These are phyloP conservation scores for Struthidea cinerea DNA, from an alignment of 2,113 vertebrate species.

Conservation along the genomic window DNA sequence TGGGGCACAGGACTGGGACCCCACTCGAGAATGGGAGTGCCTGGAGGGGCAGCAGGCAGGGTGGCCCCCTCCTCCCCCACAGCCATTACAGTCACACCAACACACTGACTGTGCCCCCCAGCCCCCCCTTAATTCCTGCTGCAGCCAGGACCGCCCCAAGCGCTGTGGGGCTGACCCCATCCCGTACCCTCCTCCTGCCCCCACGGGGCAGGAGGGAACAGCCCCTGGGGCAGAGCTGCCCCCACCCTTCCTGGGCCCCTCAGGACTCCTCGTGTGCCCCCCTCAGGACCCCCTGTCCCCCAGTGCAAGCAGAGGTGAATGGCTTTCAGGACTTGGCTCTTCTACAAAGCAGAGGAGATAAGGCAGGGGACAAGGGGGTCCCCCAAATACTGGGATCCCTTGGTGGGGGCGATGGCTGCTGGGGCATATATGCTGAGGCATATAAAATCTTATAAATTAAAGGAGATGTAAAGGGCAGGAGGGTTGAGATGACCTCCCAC, in stretches of 20 bases:
- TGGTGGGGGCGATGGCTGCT: not conserved
- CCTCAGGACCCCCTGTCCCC: too few relatives aligned
- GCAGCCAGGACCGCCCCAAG: not conserved
- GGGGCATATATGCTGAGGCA: not conserved
- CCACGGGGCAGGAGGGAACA: not conserved
- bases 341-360: not conserved
- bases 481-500: not conserved
- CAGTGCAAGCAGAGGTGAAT: not conserved
- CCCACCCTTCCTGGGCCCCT: not conserved
- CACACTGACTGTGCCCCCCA: not conserved
- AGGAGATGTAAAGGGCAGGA: not conserved
- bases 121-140: not conserved
- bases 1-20: not conserved
- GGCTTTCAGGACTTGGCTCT: not conserved
- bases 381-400: not conserved
- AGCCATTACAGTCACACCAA: not conserved
- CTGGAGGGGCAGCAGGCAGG: not conserved
- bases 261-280: not conserved
- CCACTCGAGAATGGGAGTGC: not conserved
- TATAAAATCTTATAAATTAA: conserved; percentile 6
- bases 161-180: not conserved
- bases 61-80: not conserved
- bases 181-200: not conserved
- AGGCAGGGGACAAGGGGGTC: not conserved
- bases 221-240: not conserved